These are phyloP conservation scores for Pammene aurita DNA, from an alignment of 2,888 invertebrate species.

Conservation along the genomic window DNA sequence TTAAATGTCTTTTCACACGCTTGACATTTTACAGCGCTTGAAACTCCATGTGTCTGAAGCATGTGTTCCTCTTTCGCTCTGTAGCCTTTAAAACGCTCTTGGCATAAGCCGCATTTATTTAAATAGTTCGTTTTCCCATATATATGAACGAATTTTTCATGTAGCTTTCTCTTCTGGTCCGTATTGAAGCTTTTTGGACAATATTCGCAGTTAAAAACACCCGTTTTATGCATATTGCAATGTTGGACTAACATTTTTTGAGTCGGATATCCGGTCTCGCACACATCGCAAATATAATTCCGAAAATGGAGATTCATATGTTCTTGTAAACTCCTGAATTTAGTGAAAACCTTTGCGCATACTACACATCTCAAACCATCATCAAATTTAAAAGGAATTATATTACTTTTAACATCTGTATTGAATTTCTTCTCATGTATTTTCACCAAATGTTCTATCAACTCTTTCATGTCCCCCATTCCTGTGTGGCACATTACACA, in stretches of 20 bases:
- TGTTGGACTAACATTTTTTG: slow-evolving; percentile 51
- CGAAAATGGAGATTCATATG: slow-evolving; percentile 56
- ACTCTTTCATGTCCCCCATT: slow-evolving; percentile 5
- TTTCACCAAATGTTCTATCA: slow-evolving; percentile 14
- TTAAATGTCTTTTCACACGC: slow-evolving; percentile 56
- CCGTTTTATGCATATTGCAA: slow-evolving; percentile 53
- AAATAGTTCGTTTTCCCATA: slow-evolving; percentile 49
- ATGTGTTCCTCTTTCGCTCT: slow-evolving; percentile 53
- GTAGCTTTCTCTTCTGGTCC: slow-evolving; percentile 66
- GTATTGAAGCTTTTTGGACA: slow-evolving; percentile 75
- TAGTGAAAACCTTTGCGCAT: slow-evolving; percentile 56
- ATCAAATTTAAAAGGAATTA: slow-evolving; percentile 30
- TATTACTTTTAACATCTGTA: slow-evolving; percentile 53
- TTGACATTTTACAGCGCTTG: slow-evolving; percentile 30
- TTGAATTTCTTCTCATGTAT: slow-evolving; percentile 52
- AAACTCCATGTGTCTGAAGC: slow-evolving; percentile 45
- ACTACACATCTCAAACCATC: slow-evolving; percentile 54
- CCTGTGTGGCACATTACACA: slow-evolving; percentile 11
- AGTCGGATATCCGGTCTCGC: slow-evolving; percentile 26
- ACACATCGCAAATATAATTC: slow-evolving; percentile 35
- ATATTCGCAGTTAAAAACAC: slow-evolving; percentile 55
- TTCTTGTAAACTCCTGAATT: slow-evolving; percentile 50
- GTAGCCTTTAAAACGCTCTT: slow-evolving; percentile 48
- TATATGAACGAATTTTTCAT: slow-evolving; percentile 68
- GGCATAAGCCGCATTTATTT: slow-evolving; percentile 62